Conservation (phyloP, 2,797 vertebrate species). For the Danio tinwini region DNA sequence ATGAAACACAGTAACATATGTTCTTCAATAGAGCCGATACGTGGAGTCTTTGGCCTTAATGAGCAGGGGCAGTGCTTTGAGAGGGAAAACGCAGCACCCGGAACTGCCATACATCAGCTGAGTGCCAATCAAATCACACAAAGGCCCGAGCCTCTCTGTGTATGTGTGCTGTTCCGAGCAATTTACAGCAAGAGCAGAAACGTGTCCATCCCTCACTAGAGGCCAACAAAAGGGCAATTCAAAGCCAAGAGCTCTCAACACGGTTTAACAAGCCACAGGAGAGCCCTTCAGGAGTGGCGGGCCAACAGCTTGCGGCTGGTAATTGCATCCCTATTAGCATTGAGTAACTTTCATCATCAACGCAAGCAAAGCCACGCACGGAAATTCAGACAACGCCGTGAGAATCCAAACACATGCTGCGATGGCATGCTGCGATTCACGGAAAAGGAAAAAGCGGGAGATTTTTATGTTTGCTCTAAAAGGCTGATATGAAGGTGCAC, state of each 20-base stretch:
- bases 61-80: slow-evolving; percentile 43
- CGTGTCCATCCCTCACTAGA: slow-evolving; percentile 64
- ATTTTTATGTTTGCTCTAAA: slow-evolving; percentile 21
- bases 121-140: slow-evolving; percentile 51
- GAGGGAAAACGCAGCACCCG: slow-evolving; percentile 27
- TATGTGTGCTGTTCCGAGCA: slow-evolving; percentile 31
- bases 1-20: slow-evolving; percentile 48
- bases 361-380: slow-evolving; percentile 49
- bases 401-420: slow-evolving; percentile 50
- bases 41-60: slow-evolving; percentile 38
- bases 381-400: slow-evolving; percentile 43
- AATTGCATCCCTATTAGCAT: slow-evolving; percentile 97
- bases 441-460: slow-evolving; percentile 1
- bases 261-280: slow-evolving; percentile 98
- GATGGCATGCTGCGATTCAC: slow-evolving; percentile 47
- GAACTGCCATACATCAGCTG: slow-evolving; percentile 35
- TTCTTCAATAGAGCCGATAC: slow-evolving; percentile 28
- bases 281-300: slow-evolving; percentile 87
- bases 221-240: slow-evolving; percentile 96
- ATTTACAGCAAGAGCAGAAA: slow-evolving; percentile 37
- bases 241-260: slow-evolving; percentile 97
- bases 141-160: slow-evolving; percentile 22
- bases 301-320: slow-evolving; percentile 93
- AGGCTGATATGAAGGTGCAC: slow-evolving; percentile 2
- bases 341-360: slow-evolving; percentile 77